These are phyloP conservation scores for Cervus canadensis DNA, from an alignment of 2,113 vertebrate genomes.

Conservation along the genomic window DNA sequence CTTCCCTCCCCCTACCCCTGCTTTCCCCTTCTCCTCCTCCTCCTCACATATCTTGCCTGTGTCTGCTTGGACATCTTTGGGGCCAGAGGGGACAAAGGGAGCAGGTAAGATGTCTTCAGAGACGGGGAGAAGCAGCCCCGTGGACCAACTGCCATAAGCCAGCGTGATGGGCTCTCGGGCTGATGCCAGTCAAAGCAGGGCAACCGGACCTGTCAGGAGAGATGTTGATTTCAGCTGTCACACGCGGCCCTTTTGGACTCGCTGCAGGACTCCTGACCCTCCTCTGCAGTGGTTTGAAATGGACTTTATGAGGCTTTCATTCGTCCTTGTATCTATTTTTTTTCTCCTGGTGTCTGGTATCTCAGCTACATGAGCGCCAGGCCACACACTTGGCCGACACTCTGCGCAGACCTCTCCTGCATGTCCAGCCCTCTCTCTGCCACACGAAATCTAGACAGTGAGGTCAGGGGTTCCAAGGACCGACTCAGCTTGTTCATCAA, in stretches of 20 bases:
- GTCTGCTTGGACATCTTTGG: not conserved
- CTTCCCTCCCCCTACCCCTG: not conserved
- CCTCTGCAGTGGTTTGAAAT: not conserved
- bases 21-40: not conserved
- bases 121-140: not conserved
- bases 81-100: not conserved
- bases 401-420: not conserved
- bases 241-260: not conserved
- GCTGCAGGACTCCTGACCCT: not conserved
- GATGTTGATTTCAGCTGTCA: constrained; percentile 35
- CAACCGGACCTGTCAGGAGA: not conserved
- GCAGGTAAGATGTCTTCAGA: not conserved
- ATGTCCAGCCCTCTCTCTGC: not conserved
- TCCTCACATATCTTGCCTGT: not conserved
- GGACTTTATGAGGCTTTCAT: constrained; percentile 9
- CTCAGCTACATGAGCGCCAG: not conserved
- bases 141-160: not conserved
- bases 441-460: not conserved
- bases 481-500: not conserved
- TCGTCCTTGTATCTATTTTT: not conserved
- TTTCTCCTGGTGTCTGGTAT: not conserved
- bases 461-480: not conserved
- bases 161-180: not conserved
- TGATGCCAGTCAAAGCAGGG: not conserved
- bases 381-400: not conserved